Base-by-base conservation (phyloP, 2,797 vertebrate genomes). In the Notolepis coatsorum region DNA sequence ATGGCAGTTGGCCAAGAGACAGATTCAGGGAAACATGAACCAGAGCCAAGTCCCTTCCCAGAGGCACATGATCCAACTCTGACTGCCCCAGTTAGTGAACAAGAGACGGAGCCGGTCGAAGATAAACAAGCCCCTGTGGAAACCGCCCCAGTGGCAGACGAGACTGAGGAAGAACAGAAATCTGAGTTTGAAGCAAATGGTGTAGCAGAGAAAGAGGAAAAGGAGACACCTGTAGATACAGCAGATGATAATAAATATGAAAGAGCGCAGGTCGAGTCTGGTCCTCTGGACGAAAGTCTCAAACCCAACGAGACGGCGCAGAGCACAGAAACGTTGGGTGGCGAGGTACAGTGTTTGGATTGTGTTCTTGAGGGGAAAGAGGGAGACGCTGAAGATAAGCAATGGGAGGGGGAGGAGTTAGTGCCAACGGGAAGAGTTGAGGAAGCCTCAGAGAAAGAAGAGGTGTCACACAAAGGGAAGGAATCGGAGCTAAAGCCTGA, bases 381-480 rank as follows among this genome's bases (percentile, higher is more conserved):
- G 5, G 17, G 38, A 27, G 68, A 68, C 25, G 9, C 27, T 46
- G 33, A 4, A 47, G 76, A 68, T 68, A 71, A 71, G 69, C 47
- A 47, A 13, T 43, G 25, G 51, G 61, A 61, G 12, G 55, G 1
- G 15, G 59, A 60, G 15, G 41, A 3, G 10, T 50, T 25, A 9
- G 23, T 43, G 52, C 38, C 51, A 42, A 61, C 37, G 57, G 59
- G 13, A 46, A 5, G 8, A 10, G 42, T 73, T 52, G 71, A 73
- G 18, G 72, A 65, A 63, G 41, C 25, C n/a, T 51, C 13, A 0
- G 31, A 79, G 53, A 63, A 75, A 65, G 65, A 62, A 55, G 52
- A 65, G 4, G 28, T 51, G 68, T 68, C 72, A 77, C 12, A 75
- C 67, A 80, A 66, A 74, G 70, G 80, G 31, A 49, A 45, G 24